Conservation (phyloP, 2,888 invertebrate genomes). For the Tridacna crocea region DNA sequence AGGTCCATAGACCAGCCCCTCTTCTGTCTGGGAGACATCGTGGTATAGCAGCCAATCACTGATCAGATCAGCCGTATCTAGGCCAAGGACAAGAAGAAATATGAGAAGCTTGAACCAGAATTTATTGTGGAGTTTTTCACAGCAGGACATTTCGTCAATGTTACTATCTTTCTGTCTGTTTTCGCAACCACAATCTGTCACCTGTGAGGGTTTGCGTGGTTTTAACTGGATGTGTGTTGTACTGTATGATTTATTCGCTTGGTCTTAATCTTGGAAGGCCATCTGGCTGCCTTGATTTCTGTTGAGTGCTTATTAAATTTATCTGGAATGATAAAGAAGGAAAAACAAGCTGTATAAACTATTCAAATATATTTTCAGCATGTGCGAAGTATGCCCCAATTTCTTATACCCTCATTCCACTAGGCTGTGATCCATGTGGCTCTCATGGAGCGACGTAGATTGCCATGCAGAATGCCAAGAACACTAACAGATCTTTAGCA, state of each 20-base stretch:
- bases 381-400: too few species aligned
- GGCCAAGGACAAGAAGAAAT: conserved; percentile 63
- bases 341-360: too few species aligned
- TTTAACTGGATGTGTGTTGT: not conserved
- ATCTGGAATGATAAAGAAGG: too few species aligned
- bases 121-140: conserved; percentile 49
- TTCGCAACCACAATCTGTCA: conserved; percentile 26
- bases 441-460: too few species aligned
- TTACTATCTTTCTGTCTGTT: conserved; percentile 29
- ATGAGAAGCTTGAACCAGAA: conserved; percentile 62
- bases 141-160: conserved; percentile 53
- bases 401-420: too few species aligned
- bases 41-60: conserved; percentile 71
- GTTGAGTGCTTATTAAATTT: too few species aligned
- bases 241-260: not conserved
- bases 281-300: too few species aligned
- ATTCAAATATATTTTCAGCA: too few species aligned
- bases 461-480: too few species aligned
- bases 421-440: too few species aligned
- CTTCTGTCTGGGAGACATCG: conserved; percentile 60
- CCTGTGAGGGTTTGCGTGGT: conserved; percentile 7
- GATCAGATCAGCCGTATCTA: conserved; percentile 68
- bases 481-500: too few species aligned
- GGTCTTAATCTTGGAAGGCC: not conserved
- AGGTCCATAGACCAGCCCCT: conserved; percentile 73